These are phyloP conservation scores for Lateolabrax maculatus DNA, from an alignment of 2,797 vertebrate species.

Conservation along the genomic window DNA sequence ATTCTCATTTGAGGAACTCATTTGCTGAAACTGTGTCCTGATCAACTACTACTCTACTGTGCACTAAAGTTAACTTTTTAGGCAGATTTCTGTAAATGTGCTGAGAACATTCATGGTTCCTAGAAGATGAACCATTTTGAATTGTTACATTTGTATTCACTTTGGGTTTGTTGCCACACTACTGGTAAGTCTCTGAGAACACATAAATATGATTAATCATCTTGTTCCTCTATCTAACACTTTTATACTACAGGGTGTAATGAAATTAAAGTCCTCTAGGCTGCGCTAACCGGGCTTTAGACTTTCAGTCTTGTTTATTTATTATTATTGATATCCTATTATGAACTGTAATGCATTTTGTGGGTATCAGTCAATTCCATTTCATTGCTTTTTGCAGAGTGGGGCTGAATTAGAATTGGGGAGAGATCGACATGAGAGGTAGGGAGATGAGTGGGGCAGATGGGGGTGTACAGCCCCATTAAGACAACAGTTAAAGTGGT, in stretches of 20 bases:
- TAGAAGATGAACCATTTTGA: not conserved
- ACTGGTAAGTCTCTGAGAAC: not conserved
- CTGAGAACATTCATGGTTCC: not conserved
- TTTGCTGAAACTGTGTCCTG: not conserved
- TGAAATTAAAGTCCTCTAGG: conserved; percentile 38
- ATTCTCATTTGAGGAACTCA: not conserved
- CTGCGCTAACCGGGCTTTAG: conserved; percentile 17
- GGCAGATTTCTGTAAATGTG: not conserved
- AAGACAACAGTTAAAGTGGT: conserved; percentile 74
- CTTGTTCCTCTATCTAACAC: not conserved
- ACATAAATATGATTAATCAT: conserved; percentile 14
- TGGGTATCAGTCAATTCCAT: conserved; percentile 72
- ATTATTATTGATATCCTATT: conserved; percentile 74
- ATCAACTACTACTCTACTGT: no score
- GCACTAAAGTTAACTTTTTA: no score
- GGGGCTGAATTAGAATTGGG: conserved; percentile 59
- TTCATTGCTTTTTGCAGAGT: conserved; percentile 75
- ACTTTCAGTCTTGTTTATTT: conserved; percentile 56
- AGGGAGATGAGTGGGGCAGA: conserved; percentile 42
- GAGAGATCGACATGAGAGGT: conserved; percentile 36
- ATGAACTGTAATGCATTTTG: conserved; percentile 74
- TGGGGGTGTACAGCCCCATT: conserved; percentile 68
- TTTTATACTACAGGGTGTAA: conserved; percentile 19
- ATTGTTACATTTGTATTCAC: not conserved
- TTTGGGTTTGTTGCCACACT: not conserved